These are phyloP conservation scores for Ibidorhyncha struthersii DNA, from an alignment of 2,113 vertebrate genomes.

Conservation along the genomic window DNA sequence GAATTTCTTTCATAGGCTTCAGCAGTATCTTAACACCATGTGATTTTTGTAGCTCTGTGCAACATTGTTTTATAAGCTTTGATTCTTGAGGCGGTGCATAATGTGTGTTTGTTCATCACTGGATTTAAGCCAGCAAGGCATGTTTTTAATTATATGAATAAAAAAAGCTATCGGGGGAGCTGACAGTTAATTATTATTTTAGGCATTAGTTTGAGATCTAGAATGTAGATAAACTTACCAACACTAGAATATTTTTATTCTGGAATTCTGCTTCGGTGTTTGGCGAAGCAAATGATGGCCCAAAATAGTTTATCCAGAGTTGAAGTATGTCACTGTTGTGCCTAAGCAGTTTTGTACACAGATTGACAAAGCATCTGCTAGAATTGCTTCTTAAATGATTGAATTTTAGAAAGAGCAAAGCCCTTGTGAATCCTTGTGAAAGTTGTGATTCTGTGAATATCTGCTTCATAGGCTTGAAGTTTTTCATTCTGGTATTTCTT, in stretches of 20 bases:
- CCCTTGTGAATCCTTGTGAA: not conserved
- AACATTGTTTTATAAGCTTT: constrained; percentile 50
- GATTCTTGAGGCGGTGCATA: constrained; percentile 58
- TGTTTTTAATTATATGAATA: constrained; percentile 67
- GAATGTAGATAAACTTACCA: constrained; percentile 47
- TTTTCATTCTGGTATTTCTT: constrained; percentile 8
- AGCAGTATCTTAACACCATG: not conserved
- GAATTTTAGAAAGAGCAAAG: not conserved
- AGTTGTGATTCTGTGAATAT: not conserved
- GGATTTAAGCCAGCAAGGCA: constrained; percentile 49
- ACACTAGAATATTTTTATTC: constrained; percentile 21
- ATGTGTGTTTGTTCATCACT: constrained; percentile 63
- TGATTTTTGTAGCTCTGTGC: constrained; percentile 54
- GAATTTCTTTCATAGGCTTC: constrained; percentile 31
- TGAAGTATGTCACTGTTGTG: not conserved
- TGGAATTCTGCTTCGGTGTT: not conserved
- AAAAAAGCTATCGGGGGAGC: constrained; percentile 35
- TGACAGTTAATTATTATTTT: constrained; percentile 68
- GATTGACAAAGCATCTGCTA: not conserved
- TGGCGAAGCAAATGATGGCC: not conserved
- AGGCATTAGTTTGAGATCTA: constrained; percentile 49
- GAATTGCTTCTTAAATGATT: not conserved
- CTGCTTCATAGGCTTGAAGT: not conserved
- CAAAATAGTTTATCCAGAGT: constrained; percentile 1
- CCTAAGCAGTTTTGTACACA: not conserved